Percentiles rank a stretch among this genome's conserved stretches.
Evolutionary conservation across 1,140 invertebrate species (phyloP).

Genomic region (Drosophila punjabiensis): DNA sequence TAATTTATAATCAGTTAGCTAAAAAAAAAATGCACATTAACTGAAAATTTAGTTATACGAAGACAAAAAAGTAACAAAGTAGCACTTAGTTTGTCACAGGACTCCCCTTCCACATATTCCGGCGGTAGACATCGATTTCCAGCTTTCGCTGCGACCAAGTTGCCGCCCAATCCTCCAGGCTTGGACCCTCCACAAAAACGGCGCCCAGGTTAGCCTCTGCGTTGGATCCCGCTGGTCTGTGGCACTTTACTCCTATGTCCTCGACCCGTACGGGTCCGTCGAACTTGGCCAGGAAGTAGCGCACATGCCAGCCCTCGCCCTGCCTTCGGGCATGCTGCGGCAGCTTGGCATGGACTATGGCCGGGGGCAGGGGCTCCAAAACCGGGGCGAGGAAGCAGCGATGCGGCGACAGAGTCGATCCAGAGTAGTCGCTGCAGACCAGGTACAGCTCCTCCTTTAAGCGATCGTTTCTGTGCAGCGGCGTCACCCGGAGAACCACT

Average conservation of each 20-base stretch:
- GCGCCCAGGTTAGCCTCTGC: constrained; percentile 57
- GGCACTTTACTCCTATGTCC: constrained; percentile 72
- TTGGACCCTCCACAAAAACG: constrained; percentile 56
- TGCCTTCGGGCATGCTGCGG: constrained; percentile 15
- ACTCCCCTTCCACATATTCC: constrained; percentile 17
- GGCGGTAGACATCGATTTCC: constrained; percentile 24
- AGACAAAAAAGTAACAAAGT: background rate
- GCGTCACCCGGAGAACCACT: constrained; percentile 40
- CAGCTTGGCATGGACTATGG: constrained; percentile 33
- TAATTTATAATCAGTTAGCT: background rate
- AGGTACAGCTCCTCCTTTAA: constrained; percentile 57
- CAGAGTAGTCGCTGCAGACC: constrained; percentile 62
- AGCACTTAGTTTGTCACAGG: background rate
- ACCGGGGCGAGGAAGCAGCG: constrained; percentile 56
- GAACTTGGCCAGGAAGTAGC: constrained; percentile 68
- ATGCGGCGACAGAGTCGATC: constrained; percentile 22
- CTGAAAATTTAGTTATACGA: background rate
- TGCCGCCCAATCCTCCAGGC: constrained; percentile 26
- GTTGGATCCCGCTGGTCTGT: constrained; percentile 7
- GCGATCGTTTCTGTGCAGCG: background rate
- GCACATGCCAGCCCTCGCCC: constrained; percentile 63
- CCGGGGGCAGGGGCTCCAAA: constrained; percentile 4
- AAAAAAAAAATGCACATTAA: no score
- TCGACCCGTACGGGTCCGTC: constrained; percentile 58
- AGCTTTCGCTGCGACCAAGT: constrained; percentile 3